These are phyloP conservation scores for Hirtodrosophila alboralis DNA, from an alignment of 2,888 invertebrate species.

Conservation along the genomic window DNA sequence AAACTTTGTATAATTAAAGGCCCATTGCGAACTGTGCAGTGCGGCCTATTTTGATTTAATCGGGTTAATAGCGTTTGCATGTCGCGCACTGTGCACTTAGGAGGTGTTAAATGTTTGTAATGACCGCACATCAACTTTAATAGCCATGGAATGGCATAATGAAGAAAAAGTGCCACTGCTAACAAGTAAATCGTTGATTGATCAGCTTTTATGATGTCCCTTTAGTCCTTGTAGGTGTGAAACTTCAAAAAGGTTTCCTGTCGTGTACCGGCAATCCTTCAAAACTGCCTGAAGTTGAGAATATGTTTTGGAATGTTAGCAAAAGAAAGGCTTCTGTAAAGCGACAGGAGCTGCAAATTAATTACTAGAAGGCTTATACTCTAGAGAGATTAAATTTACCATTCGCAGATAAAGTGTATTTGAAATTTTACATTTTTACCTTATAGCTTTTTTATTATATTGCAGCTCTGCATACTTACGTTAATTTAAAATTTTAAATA, in stretches of 20 bases:
- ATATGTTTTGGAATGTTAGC: too few species aligned
- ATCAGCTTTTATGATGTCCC: slow-evolving; percentile 24
- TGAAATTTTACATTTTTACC: too few species aligned
- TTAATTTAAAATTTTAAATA: too few species aligned
- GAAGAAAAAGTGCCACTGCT: slow-evolving; percentile 25
- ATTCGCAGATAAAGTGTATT: too few species aligned
- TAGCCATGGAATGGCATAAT: slow-evolving; percentile 35
- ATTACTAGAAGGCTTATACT: too few species aligned
- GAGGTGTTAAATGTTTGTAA: slow-evolving; percentile 73
- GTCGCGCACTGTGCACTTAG: slow-evolving; percentile 53
- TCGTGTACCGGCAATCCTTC: too few species aligned
- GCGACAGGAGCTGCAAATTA: too few species aligned
- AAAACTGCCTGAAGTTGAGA: too few species aligned
- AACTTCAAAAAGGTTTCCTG: slow-evolving; percentile 34
- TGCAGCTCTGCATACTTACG: too few species aligned
- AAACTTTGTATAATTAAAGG: slow-evolving; percentile 74
- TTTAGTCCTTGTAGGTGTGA: slow-evolving; percentile 6
- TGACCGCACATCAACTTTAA: slow-evolving; percentile 54
- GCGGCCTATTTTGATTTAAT: slow-evolving; percentile 72
- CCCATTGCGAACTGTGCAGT: slow-evolving; percentile 33
- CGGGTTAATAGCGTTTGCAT: slow-evolving; percentile 76
- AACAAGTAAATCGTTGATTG: slow-evolving; percentile 34
- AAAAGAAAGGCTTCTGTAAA: too few species aligned
- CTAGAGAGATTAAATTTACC: too few species aligned
- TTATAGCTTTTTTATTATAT: too few species aligned